A percentile compares a stretch with the other conserved stretches of the same genome.
Evolutionary conservation across 2,797 vertebrate genomes (phyloP).

Genomic region (Hoplostethus mediterraneus): DNA sequence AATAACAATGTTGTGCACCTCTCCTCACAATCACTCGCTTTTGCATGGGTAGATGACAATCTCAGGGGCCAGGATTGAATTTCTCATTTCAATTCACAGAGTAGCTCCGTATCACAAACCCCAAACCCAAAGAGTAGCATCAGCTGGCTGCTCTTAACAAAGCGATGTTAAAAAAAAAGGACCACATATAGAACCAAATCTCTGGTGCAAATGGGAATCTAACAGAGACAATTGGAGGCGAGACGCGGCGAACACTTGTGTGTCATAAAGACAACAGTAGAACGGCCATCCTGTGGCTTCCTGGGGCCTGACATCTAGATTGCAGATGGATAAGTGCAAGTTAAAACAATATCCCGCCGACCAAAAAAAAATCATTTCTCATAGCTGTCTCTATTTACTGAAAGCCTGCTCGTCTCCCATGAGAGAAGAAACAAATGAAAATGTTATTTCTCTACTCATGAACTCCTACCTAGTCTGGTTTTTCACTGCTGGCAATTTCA

Average conservation of each 20-base stretch:
- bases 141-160: slow-evolving; percentile 66
- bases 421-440: slow-evolving; percentile 99
- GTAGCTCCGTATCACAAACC: slow-evolving; percentile 38
- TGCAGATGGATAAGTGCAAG: slow-evolving; percentile 98
- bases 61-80: slow-evolving; percentile 37
- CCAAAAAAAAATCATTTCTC: slow-evolving; percentile 94
- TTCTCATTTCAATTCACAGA: slow-evolving; percentile 53
- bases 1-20: slow-evolving; percentile 30
- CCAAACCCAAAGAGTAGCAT: slow-evolving; percentile 60
- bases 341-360: slow-evolving; percentile 99
- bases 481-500: slow-evolving; percentile 98
- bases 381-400: slow-evolving; percentile 99
- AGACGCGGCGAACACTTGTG: slow-evolving; percentile 85
- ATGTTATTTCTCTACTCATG: slow-evolving; percentile 99
- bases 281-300: slow-evolving; percentile 94
- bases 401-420: slow-evolving; percentile 96
- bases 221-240: slow-evolving; percentile 72
- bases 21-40: slow-evolving; percentile 20
- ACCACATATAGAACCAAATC: slow-evolving; percentile 50
- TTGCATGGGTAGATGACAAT: slow-evolving; percentile 28
- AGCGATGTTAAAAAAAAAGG: slow-evolving; percentile 46
- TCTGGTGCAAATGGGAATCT: slow-evolving; percentile 60
- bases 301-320: slow-evolving; percentile 97
- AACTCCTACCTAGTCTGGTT: slow-evolving; percentile 97
- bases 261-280: slow-evolving; percentile 93